Evolutionary conservation across 2,113 vertebrate genomes (phyloP).

Genomic region (Rhea pennata): DNA sequence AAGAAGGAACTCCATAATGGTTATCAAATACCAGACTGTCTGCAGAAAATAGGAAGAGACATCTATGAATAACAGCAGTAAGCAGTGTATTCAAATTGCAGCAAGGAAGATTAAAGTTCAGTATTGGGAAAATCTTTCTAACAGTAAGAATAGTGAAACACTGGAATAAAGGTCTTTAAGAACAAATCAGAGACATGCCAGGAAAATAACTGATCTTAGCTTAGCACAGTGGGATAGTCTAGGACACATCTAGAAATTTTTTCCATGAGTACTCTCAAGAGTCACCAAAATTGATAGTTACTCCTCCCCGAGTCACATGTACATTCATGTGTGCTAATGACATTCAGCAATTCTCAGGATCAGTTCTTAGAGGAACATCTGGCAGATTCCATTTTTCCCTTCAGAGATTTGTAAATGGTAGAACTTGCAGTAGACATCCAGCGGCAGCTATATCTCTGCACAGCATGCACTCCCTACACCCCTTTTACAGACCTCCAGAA

Average conservation of each 20-base stretch:
- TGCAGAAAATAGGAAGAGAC: background rate
- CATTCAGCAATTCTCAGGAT: background rate
- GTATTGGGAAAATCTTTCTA: background rate
- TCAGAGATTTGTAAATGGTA: background rate
- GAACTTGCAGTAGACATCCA: background rate
- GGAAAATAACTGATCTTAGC: background rate
- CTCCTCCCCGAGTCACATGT: background rate
- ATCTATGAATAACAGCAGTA: background rate
- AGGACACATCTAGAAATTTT: background rate
- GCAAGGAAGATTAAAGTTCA: background rate
- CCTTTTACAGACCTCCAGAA: background rate
- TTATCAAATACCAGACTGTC: background rate
- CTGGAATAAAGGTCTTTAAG: background rate
- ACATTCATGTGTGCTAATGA: background rate
- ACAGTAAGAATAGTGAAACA: background rate
- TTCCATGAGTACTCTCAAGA: background rate
- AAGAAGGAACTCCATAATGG: background rate
- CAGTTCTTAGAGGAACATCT: background rate
- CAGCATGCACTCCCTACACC: background rate
- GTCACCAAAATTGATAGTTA: conserved; percentile 12
- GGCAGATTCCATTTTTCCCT: background rate
- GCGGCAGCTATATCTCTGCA: background rate
- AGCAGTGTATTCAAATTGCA: background rate
- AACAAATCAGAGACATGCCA: background rate
- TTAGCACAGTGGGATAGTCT: background rate